Evolutionary conservation across 2,888 invertebrate species (phyloP).

Genomic region (Branchipolynoe longqiensis): DNA sequence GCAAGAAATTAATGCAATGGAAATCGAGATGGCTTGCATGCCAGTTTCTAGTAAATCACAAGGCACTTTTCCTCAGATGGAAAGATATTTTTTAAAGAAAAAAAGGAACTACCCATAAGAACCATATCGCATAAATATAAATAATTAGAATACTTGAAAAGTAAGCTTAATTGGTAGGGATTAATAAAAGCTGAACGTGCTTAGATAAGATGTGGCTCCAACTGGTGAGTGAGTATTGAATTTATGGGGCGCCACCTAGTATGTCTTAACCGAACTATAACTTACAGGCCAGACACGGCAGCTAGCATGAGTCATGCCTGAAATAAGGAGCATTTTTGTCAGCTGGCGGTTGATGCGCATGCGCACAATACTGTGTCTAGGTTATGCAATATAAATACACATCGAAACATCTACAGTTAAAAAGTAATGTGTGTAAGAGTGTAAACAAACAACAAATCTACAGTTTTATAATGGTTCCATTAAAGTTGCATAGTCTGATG

Average conservation of each 20-base stretch:
- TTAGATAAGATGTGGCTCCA: too few species aligned
- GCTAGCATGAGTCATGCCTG: slow-evolving; percentile 46
- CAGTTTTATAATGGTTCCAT: not conserved
- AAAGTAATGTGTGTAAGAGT: not conserved
- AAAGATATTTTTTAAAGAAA: too few species aligned
- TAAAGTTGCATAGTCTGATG: not conserved
- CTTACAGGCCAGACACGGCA: not conserved
- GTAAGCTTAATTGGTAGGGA: too few species aligned
- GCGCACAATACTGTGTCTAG: not conserved
- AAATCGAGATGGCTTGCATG: too few species aligned
- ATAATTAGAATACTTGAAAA: too few species aligned
- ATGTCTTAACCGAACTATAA: not conserved
- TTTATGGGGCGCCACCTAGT: not conserved
- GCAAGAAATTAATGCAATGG: too few species aligned
- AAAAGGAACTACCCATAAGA: too few species aligned
- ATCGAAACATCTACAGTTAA: not conserved
- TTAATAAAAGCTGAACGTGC: too few species aligned
- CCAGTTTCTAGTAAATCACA: too few species aligned
- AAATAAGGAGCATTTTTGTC: not conserved
- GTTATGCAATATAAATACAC: not conserved
- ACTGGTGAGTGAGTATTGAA: too few species aligned
- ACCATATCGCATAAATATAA: too few species aligned
- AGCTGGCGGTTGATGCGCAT: not conserved
- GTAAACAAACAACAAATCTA: not conserved
- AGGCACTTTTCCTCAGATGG: too few species aligned